Conservation (phyloP, 2,888 invertebrate genomes). For the Drosophila rellima region DNA sequence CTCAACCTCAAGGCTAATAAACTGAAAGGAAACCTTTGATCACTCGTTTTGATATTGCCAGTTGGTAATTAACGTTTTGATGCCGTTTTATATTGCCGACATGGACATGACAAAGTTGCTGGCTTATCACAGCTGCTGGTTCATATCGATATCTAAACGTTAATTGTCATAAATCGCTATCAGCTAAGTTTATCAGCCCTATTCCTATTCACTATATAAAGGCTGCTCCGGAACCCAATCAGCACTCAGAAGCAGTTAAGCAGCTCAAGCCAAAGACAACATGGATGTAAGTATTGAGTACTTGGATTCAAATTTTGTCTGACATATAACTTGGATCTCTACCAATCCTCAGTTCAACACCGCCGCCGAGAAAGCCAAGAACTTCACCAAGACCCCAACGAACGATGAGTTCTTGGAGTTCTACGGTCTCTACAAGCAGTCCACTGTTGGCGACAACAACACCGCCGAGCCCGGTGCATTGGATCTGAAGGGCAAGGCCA, state of each 20-base stretch:
- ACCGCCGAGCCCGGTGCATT: conserved; percentile 94
- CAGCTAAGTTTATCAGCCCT: conserved; percentile 16
- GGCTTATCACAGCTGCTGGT: conserved; percentile 42
- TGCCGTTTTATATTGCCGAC: conserved; percentile 36
- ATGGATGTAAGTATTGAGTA: conserved; percentile 66
- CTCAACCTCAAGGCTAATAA: conserved; percentile 35
- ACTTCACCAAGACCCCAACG: conserved; percentile 91
- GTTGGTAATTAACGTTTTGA: conserved; percentile 40
- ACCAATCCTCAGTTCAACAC: conserved; percentile 88
- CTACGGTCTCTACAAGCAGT: conserved; percentile 95
- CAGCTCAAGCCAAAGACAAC: conserved; percentile 40
- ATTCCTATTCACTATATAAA: conserved; percentile 38
- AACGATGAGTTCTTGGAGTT: conserved; percentile 93
- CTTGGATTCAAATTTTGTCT: not conserved
- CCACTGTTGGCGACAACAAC: conserved; percentile 92
- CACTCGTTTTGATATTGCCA: conserved; percentile 9
- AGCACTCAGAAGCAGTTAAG: conserved; percentile 46
- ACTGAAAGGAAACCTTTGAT: conserved; percentile 43
- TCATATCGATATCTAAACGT: conserved; percentile 44
- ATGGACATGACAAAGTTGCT: conserved; percentile 22
- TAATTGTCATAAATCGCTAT: conserved; percentile 44
- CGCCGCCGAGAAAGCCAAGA: conserved; percentile 91
- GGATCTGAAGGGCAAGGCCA: conserved; percentile 95
- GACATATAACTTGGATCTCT: not conserved
- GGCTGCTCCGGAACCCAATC: conserved; percentile 1